phyloP scores from a whole-genome alignment of 2,113 vertebrate species.

The Chinchilla lanigera region DNA sequence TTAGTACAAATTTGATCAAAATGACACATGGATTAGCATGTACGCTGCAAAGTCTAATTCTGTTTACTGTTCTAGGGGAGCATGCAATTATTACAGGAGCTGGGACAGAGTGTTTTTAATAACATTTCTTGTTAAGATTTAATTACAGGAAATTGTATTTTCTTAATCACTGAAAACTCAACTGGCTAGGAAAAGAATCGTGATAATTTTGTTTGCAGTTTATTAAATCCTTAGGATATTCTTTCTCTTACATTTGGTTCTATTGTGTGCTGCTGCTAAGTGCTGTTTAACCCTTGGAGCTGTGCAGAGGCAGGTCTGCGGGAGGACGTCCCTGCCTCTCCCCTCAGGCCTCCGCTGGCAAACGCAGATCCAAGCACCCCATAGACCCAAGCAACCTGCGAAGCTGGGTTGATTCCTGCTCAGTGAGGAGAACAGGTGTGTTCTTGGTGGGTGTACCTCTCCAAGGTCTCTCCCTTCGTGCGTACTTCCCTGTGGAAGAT shows the following conservation, averaged over 20 bases:
- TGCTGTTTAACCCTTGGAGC: constrained; percentile 85
- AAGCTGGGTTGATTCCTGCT: neutral
- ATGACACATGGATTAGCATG: constrained; percentile 89
- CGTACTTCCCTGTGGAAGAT: rapidly evolving
- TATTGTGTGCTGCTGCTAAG: constrained; percentile 85
- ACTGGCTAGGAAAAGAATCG: constrained; percentile 87
- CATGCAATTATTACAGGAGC: constrained; percentile 90
- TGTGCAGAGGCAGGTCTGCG: constrained; percentile 57
- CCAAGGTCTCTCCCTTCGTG: neutral
- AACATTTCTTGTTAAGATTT: constrained; percentile 93
- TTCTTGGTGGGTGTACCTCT: neutral
- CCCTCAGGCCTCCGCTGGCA: neutral
- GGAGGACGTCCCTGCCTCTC: neutral
- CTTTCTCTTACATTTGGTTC: constrained; percentile 86
- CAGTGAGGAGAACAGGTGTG: neutral
- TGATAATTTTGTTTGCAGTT: constrained; percentile 89
- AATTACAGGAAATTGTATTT: constrained; percentile 92
- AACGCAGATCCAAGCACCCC: neutral
- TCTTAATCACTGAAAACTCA: constrained; percentile 92
- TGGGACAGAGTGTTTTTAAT: constrained; percentile 90
- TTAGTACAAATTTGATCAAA: constrained; percentile 90
- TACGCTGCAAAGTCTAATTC: constrained; percentile 88
- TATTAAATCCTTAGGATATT: constrained; percentile 91
- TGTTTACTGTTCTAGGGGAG: constrained; percentile 90
- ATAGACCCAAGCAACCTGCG: neutral